These are phyloP conservation scores for Labroides dimidiatus DNA, from an alignment of 2,797 vertebrate species.

Conservation along the genomic window DNA sequence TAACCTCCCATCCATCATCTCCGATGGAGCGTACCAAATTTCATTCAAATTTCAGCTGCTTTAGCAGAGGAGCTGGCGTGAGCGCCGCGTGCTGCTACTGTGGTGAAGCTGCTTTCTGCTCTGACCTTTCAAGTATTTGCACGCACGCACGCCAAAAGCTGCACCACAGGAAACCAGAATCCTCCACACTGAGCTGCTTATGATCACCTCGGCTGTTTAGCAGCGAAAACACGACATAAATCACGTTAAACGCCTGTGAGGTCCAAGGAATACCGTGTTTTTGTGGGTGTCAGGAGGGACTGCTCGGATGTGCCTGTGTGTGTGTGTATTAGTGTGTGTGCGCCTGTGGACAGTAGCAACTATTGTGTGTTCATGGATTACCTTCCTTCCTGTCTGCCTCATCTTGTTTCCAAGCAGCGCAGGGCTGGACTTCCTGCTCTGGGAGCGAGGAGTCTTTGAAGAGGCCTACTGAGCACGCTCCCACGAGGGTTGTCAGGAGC, in stretches of 20 bases:
- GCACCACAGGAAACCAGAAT: slow-evolving; percentile 64
- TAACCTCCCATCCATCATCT: slow-evolving; percentile 53
- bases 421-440: slow-evolving; percentile 85
- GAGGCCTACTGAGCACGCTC: slow-evolving; percentile 68
- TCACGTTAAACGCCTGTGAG: slow-evolving; percentile 55
- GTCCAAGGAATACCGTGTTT: slow-evolving; percentile 50
- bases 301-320: slow-evolving; percentile 22
- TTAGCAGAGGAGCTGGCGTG: slow-evolving; percentile 36
- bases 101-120: slow-evolving; percentile 13
- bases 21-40: slow-evolving; percentile 42
- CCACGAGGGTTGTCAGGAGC: slow-evolving; percentile 76
- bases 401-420: slow-evolving; percentile 74
- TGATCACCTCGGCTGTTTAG: slow-evolving; percentile 47
- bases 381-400: slow-evolving; percentile 82
- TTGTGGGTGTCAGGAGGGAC: slow-evolving; percentile 61
- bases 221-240: slow-evolving; percentile 61
- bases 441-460: slow-evolving; percentile 80
- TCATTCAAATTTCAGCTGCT: slow-evolving; percentile 47
- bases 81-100: slow-evolving; percentile 20
- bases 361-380: slow-evolving; percentile 81
- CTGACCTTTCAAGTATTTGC: slow-evolving; percentile 47
- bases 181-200: slow-evolving; percentile 41
- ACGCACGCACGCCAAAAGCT: slow-evolving; percentile 30
- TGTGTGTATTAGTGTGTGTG: slow-evolving; percentile 22
- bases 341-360: slow-evolving; percentile 54